These are phyloP conservation scores for Ceratitis capitata DNA, from an alignment of 1,140 invertebrate species.

Conservation along the genomic window DNA sequence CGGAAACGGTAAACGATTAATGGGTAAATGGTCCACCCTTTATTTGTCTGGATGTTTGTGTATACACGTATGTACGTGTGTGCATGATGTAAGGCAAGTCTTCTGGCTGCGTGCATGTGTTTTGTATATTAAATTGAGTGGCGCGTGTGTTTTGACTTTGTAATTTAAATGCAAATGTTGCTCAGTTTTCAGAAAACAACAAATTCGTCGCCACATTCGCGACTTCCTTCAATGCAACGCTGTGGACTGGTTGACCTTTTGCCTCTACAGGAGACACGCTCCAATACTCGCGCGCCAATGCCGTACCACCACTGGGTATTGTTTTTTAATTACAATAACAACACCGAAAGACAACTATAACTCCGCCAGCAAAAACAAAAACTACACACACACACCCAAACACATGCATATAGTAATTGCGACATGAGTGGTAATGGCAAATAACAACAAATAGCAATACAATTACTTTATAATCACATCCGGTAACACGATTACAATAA, in stretches of 20 bases:
- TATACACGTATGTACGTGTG: background rate
- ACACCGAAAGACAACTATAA: background rate
- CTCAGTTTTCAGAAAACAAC: background rate
- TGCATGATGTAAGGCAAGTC: background rate
- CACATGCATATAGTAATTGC: constrained; percentile 6
- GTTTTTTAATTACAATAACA: constrained; percentile 36
- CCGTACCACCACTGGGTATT: constrained; percentile 1
- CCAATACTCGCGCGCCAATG: background rate
- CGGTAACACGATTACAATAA: constrained; percentile 32
- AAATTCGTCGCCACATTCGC: background rate
- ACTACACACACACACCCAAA: no score
- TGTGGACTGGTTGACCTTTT: background rate
- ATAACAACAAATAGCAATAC: constrained; percentile 13
- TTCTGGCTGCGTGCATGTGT: background rate
- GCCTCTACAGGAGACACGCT: background rate
- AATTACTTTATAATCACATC: constrained; percentile 40
- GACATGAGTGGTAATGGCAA: constrained; percentile 14
- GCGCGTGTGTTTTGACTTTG: constrained; percentile 38
- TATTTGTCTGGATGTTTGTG: background rate
- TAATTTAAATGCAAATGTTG: constrained; percentile 40
- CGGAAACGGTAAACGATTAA: no score
- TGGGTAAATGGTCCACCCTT: no score
- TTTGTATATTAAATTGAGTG: constrained; percentile 38
- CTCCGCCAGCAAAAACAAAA: background rate
- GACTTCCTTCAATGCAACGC: background rate